Conservation (phyloP, 2,888 invertebrate genomes). For the Sericinus montela region DNA sequence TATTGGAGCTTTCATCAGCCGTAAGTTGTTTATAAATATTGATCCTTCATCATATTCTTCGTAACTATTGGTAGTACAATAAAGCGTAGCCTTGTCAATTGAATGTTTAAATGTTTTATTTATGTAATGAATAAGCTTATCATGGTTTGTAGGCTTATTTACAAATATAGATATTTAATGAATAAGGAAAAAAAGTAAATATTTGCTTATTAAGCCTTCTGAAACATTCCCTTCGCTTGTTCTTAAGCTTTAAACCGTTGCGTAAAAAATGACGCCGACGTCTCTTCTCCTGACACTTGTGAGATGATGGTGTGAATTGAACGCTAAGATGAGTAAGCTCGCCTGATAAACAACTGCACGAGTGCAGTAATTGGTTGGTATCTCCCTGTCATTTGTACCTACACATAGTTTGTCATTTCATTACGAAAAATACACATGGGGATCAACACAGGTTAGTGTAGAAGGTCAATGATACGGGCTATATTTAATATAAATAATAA, state of each 20-base stretch:
- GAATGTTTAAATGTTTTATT: too few relatives aligned
- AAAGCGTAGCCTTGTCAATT: too few relatives aligned
- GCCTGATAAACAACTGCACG: conserved; percentile 69
- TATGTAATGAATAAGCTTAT: too few relatives aligned
- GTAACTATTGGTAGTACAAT: too few relatives aligned
- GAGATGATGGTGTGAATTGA: conserved; percentile 77
- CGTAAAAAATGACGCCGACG: conserved; percentile 58
- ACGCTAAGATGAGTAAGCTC: conserved; percentile 71
- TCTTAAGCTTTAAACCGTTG: conserved; percentile 31
- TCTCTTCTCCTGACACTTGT: conserved; percentile 60
- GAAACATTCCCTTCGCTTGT: neutral
- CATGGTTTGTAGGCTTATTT: too few relatives aligned
- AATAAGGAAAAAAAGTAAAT: too few relatives aligned
- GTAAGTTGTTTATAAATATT: too few relatives aligned
- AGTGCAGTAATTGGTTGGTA: conserved; percentile 65
- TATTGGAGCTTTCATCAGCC: too few relatives aligned
- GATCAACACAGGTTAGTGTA: conserved; percentile 3
- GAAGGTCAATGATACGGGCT: neutral
- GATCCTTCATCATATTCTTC: too few relatives aligned
- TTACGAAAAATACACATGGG: conserved; percentile 18
- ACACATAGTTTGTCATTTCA: conserved; percentile 44
- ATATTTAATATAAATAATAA: too few relatives aligned
- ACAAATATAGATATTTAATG: too few relatives aligned
- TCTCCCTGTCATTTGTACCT: conserved; percentile 45
- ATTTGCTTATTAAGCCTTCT: too few relatives aligned